Conservation (phyloP, 2,888 invertebrate genomes). For the Calliopum simillimum region DNA sequence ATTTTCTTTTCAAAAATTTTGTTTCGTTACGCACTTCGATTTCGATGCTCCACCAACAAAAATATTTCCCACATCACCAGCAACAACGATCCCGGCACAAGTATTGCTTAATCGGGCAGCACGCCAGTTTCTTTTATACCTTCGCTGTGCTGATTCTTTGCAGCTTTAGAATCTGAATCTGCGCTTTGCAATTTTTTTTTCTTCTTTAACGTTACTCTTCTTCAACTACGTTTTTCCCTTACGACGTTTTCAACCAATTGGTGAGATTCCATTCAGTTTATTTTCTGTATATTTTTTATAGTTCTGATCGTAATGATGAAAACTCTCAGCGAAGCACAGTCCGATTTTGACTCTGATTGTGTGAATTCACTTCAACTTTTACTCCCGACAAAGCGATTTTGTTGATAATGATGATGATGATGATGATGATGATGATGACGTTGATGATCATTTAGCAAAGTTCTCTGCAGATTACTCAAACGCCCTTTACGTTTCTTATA, state of each 20-base stretch:
- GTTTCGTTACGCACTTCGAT: too few relatives aligned
- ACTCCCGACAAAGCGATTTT: not conserved
- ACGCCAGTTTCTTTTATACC: slow-evolving; percentile 66
- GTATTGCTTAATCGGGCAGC: slow-evolving; percentile 55
- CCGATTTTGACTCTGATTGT: not conserved
- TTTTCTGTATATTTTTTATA: slow-evolving; percentile 5
- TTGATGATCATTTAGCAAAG: slow-evolving; percentile 1
- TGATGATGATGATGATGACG: not conserved
- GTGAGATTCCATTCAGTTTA: slow-evolving; percentile 43
- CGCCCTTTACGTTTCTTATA: not conserved
- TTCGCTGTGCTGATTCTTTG: slow-evolving; percentile 49
- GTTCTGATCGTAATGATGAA: not conserved
- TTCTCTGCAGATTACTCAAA: slow-evolving; percentile 5
- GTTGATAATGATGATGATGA: too few relatives aligned
- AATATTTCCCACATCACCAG: slow-evolving; percentile 24
- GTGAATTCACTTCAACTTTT: not conserved
- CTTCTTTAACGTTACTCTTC: slow-evolving; percentile 18
- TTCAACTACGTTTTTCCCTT: not conserved
- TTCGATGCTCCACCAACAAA: too few relatives aligned
- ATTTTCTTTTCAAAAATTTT: too few relatives aligned
- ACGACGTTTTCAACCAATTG: not conserved
- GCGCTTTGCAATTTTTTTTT: slow-evolving; percentile 20
- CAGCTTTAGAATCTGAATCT: slow-evolving; percentile 37
- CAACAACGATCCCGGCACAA: slow-evolving; percentile 51
- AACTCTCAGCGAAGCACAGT: too few relatives aligned